Evolutionary conservation across 2,797 vertebrate genomes (phyloP).

Genomic region (Pseudochaenichthys georgianus): DNA sequence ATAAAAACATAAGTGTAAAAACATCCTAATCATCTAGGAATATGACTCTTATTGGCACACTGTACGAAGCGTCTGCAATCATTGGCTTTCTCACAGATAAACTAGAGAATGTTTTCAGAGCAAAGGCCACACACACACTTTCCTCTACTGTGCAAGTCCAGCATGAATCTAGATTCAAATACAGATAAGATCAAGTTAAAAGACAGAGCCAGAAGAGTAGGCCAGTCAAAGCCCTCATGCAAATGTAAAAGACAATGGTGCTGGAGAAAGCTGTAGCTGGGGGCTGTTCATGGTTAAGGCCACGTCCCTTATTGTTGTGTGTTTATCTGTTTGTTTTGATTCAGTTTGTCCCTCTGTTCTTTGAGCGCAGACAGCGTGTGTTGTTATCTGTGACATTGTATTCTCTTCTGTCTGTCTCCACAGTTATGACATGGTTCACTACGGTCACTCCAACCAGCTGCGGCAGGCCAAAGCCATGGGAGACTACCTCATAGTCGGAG

Average conservation of each 20-base stretch:
- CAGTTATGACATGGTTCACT: conserved; percentile 99
- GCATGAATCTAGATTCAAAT: neutral
- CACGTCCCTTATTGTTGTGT: neutral
- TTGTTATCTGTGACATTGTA: neutral
- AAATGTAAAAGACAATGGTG: neutral
- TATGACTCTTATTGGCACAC: neutral
- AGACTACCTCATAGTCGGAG: conserved; percentile 94
- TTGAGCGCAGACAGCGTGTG: neutral
- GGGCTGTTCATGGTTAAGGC: neutral
- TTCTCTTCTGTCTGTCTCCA: conserved; percentile 19
- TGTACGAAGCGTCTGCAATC: neutral
- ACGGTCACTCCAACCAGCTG: conserved; percentile 97
- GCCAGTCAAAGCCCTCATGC: neutral
- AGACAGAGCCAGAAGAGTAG: neutral
- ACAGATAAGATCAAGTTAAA: neutral
- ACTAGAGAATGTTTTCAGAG: no score
- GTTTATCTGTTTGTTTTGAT: neutral
- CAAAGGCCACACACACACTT: neutral
- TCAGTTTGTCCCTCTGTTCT: conserved; percentile 4
- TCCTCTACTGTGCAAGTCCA: neutral
- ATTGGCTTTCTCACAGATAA: no score
- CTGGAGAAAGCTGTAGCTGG: neutral
- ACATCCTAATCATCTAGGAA: neutral
- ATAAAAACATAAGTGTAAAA: no score
- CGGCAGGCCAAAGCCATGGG: conserved; percentile 97